A percentile compares a stretch with the other conserved stretches of the same genome.
phyloP scores from a whole-genome alignment of 2,797 vertebrate genomes.

The Dromococcyx pavoninus region DNA sequence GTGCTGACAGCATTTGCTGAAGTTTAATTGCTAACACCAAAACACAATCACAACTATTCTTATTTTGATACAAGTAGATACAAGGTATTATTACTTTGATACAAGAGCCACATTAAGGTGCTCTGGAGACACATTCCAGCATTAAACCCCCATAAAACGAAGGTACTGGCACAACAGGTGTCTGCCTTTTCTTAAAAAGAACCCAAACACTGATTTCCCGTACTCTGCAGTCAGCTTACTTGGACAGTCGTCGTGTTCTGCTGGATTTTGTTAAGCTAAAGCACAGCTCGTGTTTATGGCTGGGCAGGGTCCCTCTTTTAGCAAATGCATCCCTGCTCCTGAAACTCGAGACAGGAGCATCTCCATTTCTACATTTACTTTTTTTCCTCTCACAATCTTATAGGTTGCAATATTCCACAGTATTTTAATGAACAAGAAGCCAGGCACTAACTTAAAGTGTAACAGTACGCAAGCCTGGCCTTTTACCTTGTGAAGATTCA shows the following conservation, averaged over 20 bases:
- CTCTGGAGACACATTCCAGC: neutral
- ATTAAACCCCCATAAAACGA: neutral
- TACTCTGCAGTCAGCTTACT: neutral
- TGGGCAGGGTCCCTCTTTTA: neutral
- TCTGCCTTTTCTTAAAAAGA: neutral
- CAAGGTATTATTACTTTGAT: no score
- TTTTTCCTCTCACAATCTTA: neutral
- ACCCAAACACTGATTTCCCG: neutral
- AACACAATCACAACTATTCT: neutral
- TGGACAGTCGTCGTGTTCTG: neutral
- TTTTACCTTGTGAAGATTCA: neutral
- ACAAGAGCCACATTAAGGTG: neutral
- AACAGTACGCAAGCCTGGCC: neutral
- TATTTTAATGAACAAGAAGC: neutral
- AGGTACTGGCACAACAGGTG: neutral
- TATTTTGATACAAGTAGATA: no score
- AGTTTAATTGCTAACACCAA: neutral
- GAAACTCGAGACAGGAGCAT: neutral
- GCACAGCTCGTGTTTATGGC: neutral
- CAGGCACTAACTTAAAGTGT: neutral
- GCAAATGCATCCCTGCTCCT: neutral
- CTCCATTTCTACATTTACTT: neutral
- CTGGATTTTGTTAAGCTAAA: neutral
- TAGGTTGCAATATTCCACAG: neutral
- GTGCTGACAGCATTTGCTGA: neutral